phyloP scores from a whole-genome alignment of 2,888 invertebrate genomes.

The Tenthredo amoena region DNA sequence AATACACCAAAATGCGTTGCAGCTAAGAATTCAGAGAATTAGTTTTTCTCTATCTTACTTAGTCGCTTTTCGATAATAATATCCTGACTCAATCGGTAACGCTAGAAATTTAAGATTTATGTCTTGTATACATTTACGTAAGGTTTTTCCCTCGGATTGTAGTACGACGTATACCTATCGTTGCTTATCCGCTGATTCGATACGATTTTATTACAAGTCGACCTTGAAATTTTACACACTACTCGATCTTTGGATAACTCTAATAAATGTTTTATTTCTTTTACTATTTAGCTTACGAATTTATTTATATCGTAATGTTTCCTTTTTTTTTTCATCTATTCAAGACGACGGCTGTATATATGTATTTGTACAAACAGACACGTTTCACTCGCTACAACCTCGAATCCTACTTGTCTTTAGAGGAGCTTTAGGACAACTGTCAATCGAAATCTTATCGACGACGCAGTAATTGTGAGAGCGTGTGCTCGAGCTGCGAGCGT shows the following conservation, averaged over 20 bases:
- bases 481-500: background rate
- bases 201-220: background rate
- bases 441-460: background rate
- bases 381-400: background rate
- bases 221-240: constrained; percentile 5
- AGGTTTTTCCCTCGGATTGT: background rate
- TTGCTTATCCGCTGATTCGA: background rate
- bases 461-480: background rate
- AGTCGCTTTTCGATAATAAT: background rate
- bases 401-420: too few species aligned
- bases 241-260: background rate
- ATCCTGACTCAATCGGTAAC: background rate
- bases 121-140: background rate
- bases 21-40: too few species aligned
- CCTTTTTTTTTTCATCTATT: too few species aligned
- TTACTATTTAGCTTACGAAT: background rate
- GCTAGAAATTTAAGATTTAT: background rate
- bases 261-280: background rate
- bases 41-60: background rate
- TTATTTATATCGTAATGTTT: background rate
- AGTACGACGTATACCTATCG: background rate
- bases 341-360: too few species aligned
- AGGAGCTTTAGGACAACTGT: too few species aligned
- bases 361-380: too few species aligned
- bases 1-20: background rate